Percentiles rank a stretch among this genome's conserved stretches.
These are phyloP conservation scores for Rhizomys pruinosus DNA, from an alignment of 2,113 vertebrate genomes.

Conservation along the genomic window DNA sequence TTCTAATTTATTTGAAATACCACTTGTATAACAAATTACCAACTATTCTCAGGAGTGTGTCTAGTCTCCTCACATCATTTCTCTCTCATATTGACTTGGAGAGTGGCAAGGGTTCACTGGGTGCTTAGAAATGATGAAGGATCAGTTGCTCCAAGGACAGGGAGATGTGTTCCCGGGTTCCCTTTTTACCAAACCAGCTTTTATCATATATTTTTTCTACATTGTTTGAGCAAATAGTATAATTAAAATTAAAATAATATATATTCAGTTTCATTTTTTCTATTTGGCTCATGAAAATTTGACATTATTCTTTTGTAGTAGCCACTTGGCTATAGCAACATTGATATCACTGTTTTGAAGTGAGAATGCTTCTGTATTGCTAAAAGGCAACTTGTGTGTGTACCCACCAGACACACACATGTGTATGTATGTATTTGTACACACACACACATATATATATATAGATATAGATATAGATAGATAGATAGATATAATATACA, in stretches of 20 bases:
- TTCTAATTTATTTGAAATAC: constrained; percentile 20
- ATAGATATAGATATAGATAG: too few species aligned
- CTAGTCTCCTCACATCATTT: not conserved
- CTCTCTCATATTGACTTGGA: not conserved
- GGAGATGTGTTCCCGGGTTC: not conserved
- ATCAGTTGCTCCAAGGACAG: not conserved
- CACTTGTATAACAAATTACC: not conserved
- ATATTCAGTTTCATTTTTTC: not conserved
- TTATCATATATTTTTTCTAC: not conserved
- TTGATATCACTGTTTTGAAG: not conserved
- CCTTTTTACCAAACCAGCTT: not conserved
- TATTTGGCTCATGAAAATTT: not conserved
- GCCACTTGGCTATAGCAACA: not conserved
- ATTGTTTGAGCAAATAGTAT: not conserved
- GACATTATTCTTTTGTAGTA: not conserved
- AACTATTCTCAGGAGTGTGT: not conserved
- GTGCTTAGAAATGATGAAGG: not conserved
- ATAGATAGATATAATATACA: too few species aligned
- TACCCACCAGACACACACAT: too few species aligned
- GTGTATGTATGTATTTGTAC: too few species aligned
- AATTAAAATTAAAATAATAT: not conserved
- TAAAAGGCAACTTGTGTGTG: not conserved
- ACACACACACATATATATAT: too few species aligned
- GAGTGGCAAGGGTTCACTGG: not conserved
- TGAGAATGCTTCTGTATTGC: not conserved